Base-by-base conservation (phyloP, 2,113 vertebrate genomes). In the Smithornis capensis region DNA sequence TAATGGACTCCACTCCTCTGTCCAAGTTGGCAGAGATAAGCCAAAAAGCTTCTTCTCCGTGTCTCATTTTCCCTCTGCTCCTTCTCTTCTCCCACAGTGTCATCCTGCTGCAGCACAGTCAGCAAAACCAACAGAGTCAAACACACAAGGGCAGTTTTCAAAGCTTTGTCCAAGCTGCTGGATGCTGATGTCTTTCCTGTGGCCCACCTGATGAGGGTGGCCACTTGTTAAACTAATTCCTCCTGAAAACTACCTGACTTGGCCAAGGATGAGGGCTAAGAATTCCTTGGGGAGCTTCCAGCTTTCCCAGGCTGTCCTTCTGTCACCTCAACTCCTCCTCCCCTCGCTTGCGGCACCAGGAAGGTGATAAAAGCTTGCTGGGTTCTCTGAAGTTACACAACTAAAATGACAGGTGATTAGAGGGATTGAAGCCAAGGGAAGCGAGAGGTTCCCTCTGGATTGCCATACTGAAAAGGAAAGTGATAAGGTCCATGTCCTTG, bases 311-410 rank as follows among this genome's bases (percentile, higher is more conserved):
- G 15, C 63, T 50, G 56, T 14, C 23, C 12, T 60, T 77, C 50
- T 50, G n/a, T 33, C 60, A 75, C 27, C 10, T 52, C n/a, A 65
- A 17, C 21, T 74, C 40, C 44, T 71, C 37, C 27, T 29, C 12
- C 10, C n/a, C 28, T 74, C 0, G 0, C 28, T 10, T 5, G 4
- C 2, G 1, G 37, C 40, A 62, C 40, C n/a, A 40, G 55, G 40
- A 83, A 8, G 4, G 35, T 45, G 17, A 71, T 23, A 81, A 83
- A 92, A 57, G 25, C 60, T 47, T 84, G 29, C 42, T 2, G 2
- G n/a, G 17, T 33, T 10, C 15, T 74, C 73, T 74, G 13, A 42
- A 82, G 16, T 50, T 33, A 81, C 50, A 69, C 1, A 12, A 37
- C 55, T 77, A 24, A 87, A 86, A 52, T 44, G 64, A 37, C 27